phyloP scores from a whole-genome alignment of 2,113 vertebrate genomes.

The Elephas maximus region DNA sequence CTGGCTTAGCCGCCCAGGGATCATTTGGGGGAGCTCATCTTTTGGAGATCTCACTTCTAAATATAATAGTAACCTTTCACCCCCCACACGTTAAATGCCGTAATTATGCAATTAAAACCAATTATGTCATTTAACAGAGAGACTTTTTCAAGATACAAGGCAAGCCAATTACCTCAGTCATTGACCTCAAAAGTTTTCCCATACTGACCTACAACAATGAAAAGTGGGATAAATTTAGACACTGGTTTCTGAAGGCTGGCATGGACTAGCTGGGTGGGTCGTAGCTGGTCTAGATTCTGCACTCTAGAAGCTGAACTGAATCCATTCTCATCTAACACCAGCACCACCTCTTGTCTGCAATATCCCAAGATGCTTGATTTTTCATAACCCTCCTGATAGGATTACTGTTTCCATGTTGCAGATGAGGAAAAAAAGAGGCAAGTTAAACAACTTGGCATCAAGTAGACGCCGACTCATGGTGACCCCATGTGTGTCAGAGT shows the following conservation, averaged over 20 bases:
- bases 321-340: background rate
- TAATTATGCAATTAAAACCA: constrained; percentile 99
- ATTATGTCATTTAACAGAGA: constrained; percentile 96
- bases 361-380: constrained; percentile 1
- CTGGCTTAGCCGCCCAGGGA: constrained; percentile 77
- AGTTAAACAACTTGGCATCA: background rate
- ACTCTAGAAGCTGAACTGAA: background rate
- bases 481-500: background rate
- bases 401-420: background rate
- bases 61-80: constrained; percentile 95
- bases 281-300: constrained; percentile 25
- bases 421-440: background rate
- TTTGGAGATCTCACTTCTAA: constrained; percentile 87
- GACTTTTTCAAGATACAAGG: constrained; percentile 89
- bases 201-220: constrained; percentile 94
- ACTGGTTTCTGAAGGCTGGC: constrained; percentile 83
- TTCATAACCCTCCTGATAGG: background rate
- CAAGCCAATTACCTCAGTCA: constrained; percentile 95
- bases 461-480: background rate
- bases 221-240: constrained; percentile 93
- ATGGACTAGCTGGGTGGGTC: background rate
- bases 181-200: constrained; percentile 94
- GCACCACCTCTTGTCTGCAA: background rate
- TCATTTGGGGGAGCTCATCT: constrained; percentile 62
- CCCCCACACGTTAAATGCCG: constrained; percentile 93